phyloP scores from a whole-genome alignment of 2,888 invertebrate genomes.

The Hybos culiciformis region DNA sequence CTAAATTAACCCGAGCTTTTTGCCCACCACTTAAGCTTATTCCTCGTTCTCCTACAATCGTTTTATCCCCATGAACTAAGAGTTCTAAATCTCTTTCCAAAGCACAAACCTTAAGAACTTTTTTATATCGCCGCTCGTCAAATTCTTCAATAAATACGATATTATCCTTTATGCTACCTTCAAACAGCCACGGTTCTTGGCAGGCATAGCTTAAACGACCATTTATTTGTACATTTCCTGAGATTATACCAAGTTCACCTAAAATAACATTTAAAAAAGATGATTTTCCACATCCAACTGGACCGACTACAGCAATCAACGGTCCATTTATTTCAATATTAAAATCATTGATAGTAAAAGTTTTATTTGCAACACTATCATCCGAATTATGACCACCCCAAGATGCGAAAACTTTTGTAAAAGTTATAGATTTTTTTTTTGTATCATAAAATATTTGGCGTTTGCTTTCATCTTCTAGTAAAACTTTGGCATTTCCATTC shows the following conservation, averaged over 20 bases:
- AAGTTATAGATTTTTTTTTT: constrained; percentile 24
- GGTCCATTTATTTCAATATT: constrained; percentile 36
- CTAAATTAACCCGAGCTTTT: constrained; percentile 60
- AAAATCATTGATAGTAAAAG: constrained; percentile 29
- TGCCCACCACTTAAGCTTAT: constrained; percentile 62
- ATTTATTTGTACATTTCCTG: constrained; percentile 44
- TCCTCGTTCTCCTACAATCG: constrained; percentile 51
- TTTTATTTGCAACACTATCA: constrained; percentile 13
- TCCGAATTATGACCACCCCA: constrained; percentile 37
- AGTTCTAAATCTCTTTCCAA: constrained; percentile 49
- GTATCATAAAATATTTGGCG: constrained; percentile 21
- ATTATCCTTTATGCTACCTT: constrained; percentile 75
- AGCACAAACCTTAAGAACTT: constrained; percentile 45
- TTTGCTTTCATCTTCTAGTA: constrained; percentile 14
- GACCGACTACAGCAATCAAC: constrained; percentile 46
- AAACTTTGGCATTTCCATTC: constrained; percentile 9
- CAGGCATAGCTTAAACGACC: constrained; percentile 63
- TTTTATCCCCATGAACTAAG: constrained; percentile 40
- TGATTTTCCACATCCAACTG: constrained; percentile 63
- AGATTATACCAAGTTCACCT: constrained; percentile 48
- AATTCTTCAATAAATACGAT: constrained; percentile 70
- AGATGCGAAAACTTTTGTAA: constrained; percentile 39
- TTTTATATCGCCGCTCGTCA: constrained; percentile 42
- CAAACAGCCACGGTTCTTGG: constrained; percentile 74
- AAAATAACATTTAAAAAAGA: constrained; percentile 59